A percentile compares a stretch with the other conserved stretches of the same genome.
These are phyloP conservation scores for Tridacna gigas DNA, from an alignment of 2,888 invertebrate genomes.

Conservation along the genomic window DNA sequence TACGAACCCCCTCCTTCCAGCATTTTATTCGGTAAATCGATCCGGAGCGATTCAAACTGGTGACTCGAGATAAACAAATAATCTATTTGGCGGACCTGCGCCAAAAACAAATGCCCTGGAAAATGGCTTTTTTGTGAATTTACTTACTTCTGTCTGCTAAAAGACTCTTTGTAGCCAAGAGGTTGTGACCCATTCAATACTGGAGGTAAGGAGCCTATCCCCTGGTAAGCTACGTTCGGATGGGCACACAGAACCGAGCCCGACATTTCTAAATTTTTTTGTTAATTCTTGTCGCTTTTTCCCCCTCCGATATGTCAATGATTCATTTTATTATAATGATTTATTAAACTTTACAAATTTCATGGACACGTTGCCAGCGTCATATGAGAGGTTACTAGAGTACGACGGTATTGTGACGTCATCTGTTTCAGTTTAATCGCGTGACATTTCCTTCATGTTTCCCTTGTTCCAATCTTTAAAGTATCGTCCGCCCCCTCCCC, in stretches of 20 bases:
- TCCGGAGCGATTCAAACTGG: no score
- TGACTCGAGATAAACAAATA: no score
- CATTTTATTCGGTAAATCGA: no score
- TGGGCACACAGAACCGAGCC: slow-evolving; percentile 18
- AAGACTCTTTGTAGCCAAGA: not conserved
- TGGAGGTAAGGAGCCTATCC: not conserved
- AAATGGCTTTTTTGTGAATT: not conserved
- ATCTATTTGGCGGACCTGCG: no score
- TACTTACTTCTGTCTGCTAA: slow-evolving; percentile 6
- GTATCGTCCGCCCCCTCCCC: no score
- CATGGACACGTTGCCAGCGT: no score
- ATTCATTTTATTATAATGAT: not conserved
- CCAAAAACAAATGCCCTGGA: no score
- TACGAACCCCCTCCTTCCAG: no score
- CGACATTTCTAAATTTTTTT: not conserved
- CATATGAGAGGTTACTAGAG: not conserved
- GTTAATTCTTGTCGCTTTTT: not conserved
- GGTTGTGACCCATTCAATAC: not conserved
- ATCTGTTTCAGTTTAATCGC: not conserved
- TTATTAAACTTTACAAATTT: no score
- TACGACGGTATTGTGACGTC: not conserved
- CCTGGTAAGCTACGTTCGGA: slow-evolving; percentile 3
- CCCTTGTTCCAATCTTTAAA: no score
- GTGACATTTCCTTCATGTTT: not conserved
- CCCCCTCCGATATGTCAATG: not conserved